Conservation (phyloP, 2,797 vertebrate species). For the Adelosebastes latens region DNA sequence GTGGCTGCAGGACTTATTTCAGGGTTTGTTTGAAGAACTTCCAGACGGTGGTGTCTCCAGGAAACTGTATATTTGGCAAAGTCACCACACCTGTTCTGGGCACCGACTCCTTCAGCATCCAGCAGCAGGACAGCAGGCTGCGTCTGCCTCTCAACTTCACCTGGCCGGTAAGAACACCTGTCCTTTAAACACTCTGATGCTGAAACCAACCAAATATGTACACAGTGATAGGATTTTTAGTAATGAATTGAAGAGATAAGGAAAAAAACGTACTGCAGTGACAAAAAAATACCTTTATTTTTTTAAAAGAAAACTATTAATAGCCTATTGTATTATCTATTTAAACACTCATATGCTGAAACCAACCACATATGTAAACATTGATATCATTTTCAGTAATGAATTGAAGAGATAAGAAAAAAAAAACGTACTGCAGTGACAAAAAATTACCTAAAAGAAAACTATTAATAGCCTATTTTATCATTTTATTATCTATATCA, state of each 20-base stretch:
- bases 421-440: no score
- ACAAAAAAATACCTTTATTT: not conserved
- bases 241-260: no score
- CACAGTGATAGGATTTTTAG: not conserved
- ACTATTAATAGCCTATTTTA: not conserved
- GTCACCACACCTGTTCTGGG: slow-evolving; percentile 92
- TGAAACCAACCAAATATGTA: not conserved
- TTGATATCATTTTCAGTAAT: not conserved
- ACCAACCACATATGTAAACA: not conserved
- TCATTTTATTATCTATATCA: not conserved
- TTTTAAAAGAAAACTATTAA: no score
- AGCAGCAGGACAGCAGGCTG: slow-evolving; percentile 83
- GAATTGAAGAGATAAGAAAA: not conserved
- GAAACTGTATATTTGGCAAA: slow-evolving; percentile 91
- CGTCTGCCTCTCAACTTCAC: slow-evolving; percentile 94
- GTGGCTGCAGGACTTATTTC: slow-evolving; percentile 96
- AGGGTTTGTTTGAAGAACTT: slow-evolving; percentile 96
- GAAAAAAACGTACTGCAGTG: not conserved
- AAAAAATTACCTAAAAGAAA: not conserved
- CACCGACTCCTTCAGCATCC: slow-evolving; percentile 89
- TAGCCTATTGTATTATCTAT: no score
- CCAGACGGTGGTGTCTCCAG: slow-evolving; percentile 91
- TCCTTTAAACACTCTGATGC: not conserved
- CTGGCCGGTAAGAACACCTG: slow-evolving; percentile 92
- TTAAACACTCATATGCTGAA: no score